Percentiles rank a stretch among this genome's conserved stretches.
These are phyloP conservation scores for Phocoena phocoena DNA, from an alignment of 2,113 vertebrate species.

Conservation along the genomic window DNA sequence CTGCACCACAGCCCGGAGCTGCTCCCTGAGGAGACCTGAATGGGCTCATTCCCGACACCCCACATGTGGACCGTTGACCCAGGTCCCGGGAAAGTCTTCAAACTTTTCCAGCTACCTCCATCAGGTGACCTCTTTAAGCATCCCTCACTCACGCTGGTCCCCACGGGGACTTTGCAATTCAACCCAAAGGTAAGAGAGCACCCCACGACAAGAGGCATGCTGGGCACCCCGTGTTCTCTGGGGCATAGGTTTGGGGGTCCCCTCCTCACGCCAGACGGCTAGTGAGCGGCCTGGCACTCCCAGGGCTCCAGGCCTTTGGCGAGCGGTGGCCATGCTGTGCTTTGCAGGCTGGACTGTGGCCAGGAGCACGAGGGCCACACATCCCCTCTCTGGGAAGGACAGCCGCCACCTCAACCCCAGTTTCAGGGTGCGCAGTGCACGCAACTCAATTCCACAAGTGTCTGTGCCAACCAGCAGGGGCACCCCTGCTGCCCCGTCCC, in stretches of 20 bases:
- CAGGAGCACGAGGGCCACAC: too few species aligned
- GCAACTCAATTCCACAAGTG: neutral
- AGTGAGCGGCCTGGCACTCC: neutral
- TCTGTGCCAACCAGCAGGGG: too few species aligned
- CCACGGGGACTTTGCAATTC: neutral
- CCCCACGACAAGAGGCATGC: neutral
- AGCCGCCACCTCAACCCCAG: neutral
- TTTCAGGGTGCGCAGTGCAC: too few species aligned
- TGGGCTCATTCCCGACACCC: too few species aligned
- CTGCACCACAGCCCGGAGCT: fast-evolving
- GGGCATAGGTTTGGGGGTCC: neutral
- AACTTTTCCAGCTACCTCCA: neutral
- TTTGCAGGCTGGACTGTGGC: neutral
- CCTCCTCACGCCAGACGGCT: neutral
- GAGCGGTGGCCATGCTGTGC: neutral
- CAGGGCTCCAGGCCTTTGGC: neutral
- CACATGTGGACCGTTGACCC: fast-evolving
- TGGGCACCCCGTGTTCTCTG: neutral
- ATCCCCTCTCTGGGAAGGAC: too few species aligned
- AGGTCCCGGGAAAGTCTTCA: neutral
- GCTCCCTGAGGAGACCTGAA: neutral
- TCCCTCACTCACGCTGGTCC: neutral
- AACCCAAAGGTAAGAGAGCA: fast-evolving
- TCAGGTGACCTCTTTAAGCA: neutral
- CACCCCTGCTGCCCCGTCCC: too few species aligned